These are phyloP conservation scores for Synanceia verrucosa DNA, from an alignment of 2,797 vertebrate genomes.

Conservation along the genomic window DNA sequence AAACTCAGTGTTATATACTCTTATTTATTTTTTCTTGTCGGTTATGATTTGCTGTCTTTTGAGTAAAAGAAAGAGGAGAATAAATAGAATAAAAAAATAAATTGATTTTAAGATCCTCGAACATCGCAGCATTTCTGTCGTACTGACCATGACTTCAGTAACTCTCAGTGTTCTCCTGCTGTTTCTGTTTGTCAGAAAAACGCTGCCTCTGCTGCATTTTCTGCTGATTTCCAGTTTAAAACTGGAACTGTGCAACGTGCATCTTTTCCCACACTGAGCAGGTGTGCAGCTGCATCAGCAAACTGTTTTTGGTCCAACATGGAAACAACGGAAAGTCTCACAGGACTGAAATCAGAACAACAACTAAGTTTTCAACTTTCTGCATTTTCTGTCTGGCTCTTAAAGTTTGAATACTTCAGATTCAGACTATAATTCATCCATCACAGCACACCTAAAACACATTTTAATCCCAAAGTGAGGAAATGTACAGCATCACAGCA, in stretches of 20 bases:
- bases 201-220: constrained; percentile 15
- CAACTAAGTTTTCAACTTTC: constrained; percentile 2
- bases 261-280: constrained; percentile 10
- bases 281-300: constrained; percentile 43
- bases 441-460: too few relatives aligned
- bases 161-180: neutral
- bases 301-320: constrained; percentile 21
- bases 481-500: too few relatives aligned
- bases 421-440: neutral
- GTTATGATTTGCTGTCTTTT: too few relatives aligned
- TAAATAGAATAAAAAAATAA: too few relatives aligned
- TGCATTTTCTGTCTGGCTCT: neutral
- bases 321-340: constrained; percentile 16
- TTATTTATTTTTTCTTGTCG: too few relatives aligned
- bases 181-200: neutral
- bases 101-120: too few relatives aligned
- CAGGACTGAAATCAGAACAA: neutral
- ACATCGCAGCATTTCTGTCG: too few relatives aligned
- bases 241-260: neutral
- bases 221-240: constrained; percentile 26
- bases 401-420: neutral
- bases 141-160: too few relatives aligned
- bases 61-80: too few relatives aligned
- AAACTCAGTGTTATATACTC: too few relatives aligned
- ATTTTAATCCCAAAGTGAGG: too few relatives aligned